Base-by-base conservation (phyloP, 2,888 invertebrate species). In the Phanerotoma sp. region DNA sequence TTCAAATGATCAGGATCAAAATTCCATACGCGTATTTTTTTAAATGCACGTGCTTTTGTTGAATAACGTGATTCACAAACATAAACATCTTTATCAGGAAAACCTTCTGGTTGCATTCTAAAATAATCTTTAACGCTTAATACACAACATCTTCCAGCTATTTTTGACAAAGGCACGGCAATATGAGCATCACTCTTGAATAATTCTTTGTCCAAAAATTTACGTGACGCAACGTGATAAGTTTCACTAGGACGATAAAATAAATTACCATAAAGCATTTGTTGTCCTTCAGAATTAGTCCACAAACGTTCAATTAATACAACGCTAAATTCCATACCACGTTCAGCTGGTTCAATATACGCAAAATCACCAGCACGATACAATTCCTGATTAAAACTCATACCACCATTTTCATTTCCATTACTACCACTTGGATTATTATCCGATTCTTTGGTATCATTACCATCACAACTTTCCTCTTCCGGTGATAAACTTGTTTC, bases 1-100 rank as follows among this genome's bases (percentile, higher is more conserved):
- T 83, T 84, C 2, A 88, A 74, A 41, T 85, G 81, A 53, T 85
- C 84, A 47, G 82, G 83, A 75, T 79, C 85, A 66, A 79, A 85
- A 67, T 82, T 84, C 89, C 85, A 89, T 60, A 84, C 85, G 78
- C 93, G 93, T 56, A 98, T 93, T 79, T 97, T 97, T 78, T 95
- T 95, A 78, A 98, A 98, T 67, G 88, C 86, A 58, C 94, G 85
- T 32, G 86, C 85, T 66, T 87, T 87, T 0, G 92, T 87, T 64
- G 88, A 91, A 78, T 99, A 99, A 5, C 96, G 84, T 15, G 93
- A 96, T 79, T 99, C 98, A 76, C 98, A 98, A 0, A 98, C 96
- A 72, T 90, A 99, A 1, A 98, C 89, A 78, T 99, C 96, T 71
- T 93, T 93, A 60, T 96, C 94, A 0, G 87, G 83, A 70, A 92